Evolutionary conservation across 2,113 vertebrate species (phyloP).

Genomic region (Osmerus eperlanus): DNA sequence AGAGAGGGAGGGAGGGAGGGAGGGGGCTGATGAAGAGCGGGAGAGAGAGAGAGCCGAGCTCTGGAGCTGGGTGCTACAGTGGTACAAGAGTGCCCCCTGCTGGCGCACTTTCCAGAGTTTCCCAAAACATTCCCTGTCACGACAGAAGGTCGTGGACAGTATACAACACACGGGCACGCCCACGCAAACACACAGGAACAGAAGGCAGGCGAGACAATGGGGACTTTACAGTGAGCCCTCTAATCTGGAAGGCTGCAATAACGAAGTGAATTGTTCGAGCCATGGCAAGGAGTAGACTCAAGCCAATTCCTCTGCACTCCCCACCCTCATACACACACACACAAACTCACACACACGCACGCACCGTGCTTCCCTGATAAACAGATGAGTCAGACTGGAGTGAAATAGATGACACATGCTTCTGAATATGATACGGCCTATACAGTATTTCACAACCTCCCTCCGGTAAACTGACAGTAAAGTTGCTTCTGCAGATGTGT

Average conservation of each 20-base stretch:
- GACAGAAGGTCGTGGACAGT: neutral
- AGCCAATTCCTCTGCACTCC: neutral
- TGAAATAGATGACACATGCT: conserved; percentile 51
- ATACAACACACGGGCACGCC: neutral
- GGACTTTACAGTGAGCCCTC: too few relatives aligned
- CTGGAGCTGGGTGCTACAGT: conserved; percentile 47
- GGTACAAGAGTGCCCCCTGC: conserved; percentile 93
- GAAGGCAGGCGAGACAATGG: too few relatives aligned
- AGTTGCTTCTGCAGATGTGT: conserved; percentile 20
- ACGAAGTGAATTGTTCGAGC: too few relatives aligned
- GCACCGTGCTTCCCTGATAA: neutral
- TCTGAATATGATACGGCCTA: conserved; percentile 38
- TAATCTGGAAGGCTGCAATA: too few relatives aligned
- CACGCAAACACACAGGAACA: too few relatives aligned
- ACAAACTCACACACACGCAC: neutral
- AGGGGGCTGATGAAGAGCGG: conserved; percentile 17
- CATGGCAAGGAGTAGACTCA: neutral
- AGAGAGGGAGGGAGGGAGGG: neutral
- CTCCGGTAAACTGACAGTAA: conserved; percentile 14
- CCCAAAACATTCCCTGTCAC: conserved; percentile 10
- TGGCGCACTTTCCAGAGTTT: conserved; percentile 42
- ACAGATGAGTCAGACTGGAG: conserved; percentile 42
- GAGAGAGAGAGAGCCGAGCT: conserved; percentile 17
- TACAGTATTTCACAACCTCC: conserved; percentile 45
- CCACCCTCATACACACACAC: neutral